Base-by-base conservation (phyloP, 1,140 invertebrate species). In the Globodera rostochiensis region DNA sequence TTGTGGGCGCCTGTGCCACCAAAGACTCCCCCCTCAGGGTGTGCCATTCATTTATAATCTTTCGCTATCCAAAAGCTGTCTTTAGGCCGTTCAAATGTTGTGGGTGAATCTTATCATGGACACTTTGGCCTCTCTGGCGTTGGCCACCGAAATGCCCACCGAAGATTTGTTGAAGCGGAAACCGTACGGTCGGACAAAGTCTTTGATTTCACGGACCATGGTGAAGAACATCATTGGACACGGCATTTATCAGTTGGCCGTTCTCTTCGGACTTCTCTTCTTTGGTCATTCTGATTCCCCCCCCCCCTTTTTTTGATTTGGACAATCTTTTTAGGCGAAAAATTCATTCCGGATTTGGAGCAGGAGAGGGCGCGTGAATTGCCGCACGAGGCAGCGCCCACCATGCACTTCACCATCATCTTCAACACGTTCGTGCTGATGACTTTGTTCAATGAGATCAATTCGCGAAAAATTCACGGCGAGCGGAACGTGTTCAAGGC, bases 91-190 rank as follows among this genome's bases (percentile, higher is more conserved):
- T 11, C 87, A 89, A 84, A 99, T 99, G 97, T 93, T 99, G 87
- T 99, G 97, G 97, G 97, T 99, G 73, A 99, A 99, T 91, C 92
- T 99, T 71, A 99, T 99, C 90, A 99, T 99, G 97, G 97, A 99
- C 93, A 99, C 97, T 15, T 92, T 99, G 74, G 97, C 97, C 75
- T 98, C 97, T 0, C 93, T 99, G 80, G 97, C 97, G 76, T 92
- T 99, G 85, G 97, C 97, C 80, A 99, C 97, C 25, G 97, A 99
- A 92, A 91, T 98, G 91, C 97, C 97, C 47, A 98, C 96, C 21
- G 93, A 94, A 36, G 96, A 98, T 91, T 93, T 99, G 82, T 92
- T 99, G 77, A 92, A 95, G 82, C 93, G 85, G 47, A 86, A 86
- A 49, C 85, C 85, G 36, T 86, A 86, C 73, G 97, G 97, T 76